Base-by-base conservation (phyloP, 2,797 vertebrate genomes). In the Muscicapa striata region DNA sequence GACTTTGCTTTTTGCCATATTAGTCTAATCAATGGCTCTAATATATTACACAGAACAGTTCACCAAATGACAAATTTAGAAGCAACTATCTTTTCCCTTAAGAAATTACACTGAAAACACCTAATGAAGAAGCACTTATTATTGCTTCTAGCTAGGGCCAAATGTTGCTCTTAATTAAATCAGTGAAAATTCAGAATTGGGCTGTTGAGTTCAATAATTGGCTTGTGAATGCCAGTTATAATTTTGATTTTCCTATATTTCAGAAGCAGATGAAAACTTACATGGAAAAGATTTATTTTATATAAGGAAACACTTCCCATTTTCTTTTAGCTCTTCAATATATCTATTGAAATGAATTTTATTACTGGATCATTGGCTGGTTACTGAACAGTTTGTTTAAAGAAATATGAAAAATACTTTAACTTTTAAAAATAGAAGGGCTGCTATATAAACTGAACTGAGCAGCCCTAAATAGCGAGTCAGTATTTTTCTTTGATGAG, bases 21-120 rank as follows among this genome's bases (percentile, higher is more conserved):
- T 96, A 58, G 83, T 95, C 95, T 96, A 96, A 94, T 96, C 97
- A 97, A 97, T 97, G 96, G 92, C 96, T 96, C 96, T 97, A 97
- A 97, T 96, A 97, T 89, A 97, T 97, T 96, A 96, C 94, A 93
- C 5, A 77, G 95, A 97, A 87, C 94, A 88, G 93, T 94, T 97
- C 96, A 94, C 89, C 96, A 97, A 96, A 93, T 90, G 96, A 95
- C 94, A 97, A 96, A 81, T 95, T 95, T 89, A 97, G 95, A 90
- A 96, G 64, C 68, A 93, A 91, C 87, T 91, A 93, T 94, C 93
- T 94, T 91, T 84, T 80, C 89, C 83, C 83, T 91, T 93, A 94
- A 97, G 94, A 97, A 97, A 94, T 96, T 97, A 90, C 58, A n/a
- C 90, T 83, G 87, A 96, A 97, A 95, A 95, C 91, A 95, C 94